Percentiles rank a stretch among this genome's conserved stretches.
Conservation (phyloP, 2,113 vertebrate species). For the Datnioides undecimradiatus region DNA sequence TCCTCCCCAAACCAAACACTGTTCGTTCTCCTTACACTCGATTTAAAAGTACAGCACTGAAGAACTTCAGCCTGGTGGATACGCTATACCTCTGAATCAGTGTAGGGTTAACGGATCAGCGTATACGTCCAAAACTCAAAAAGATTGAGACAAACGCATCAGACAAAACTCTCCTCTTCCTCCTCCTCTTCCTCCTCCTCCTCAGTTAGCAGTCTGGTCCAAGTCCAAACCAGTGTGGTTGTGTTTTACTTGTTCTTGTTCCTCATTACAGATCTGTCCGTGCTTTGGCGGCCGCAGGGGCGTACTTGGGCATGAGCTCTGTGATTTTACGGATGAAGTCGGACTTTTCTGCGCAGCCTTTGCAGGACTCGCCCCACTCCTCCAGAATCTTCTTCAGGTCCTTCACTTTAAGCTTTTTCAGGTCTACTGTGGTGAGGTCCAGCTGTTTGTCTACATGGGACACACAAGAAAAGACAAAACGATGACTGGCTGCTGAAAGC, state of each 20-base stretch:
- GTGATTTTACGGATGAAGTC: conserved; percentile 97
- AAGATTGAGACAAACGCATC: conserved; percentile 21
- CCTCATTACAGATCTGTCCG: conserved; percentile 92
- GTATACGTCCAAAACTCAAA: not conserved
- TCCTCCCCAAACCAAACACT: not conserved
- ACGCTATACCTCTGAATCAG: conserved; percentile 1
- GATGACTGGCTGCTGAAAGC: not conserved
- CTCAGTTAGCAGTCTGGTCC: conserved; percentile 25
- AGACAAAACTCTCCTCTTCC: not conserved
- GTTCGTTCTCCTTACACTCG: not conserved
- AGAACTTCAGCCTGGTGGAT: not conserved
- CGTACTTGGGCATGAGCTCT: conserved; percentile 97
- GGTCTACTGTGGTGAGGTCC: conserved; percentile 93
- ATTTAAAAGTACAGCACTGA: not conserved
- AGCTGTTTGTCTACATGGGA: conserved; percentile 91
- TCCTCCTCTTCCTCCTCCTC: conserved; percentile 4
- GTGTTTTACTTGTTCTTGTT: not conserved
- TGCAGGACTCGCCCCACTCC: conserved; percentile 97
- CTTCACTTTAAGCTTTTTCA: conserved; percentile 96
- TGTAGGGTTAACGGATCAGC: not conserved
- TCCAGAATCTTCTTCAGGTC: conserved; percentile 97
- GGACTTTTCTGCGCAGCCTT: conserved; percentile 96
- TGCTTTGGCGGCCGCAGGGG: conserved; percentile 90
- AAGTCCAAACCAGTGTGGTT: conserved; percentile 30
- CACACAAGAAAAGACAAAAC: not conserved